Evolutionary conservation across 1,140 invertebrate genomes (phyloP).

Genomic region (Hypsibius dujardini): DNA sequence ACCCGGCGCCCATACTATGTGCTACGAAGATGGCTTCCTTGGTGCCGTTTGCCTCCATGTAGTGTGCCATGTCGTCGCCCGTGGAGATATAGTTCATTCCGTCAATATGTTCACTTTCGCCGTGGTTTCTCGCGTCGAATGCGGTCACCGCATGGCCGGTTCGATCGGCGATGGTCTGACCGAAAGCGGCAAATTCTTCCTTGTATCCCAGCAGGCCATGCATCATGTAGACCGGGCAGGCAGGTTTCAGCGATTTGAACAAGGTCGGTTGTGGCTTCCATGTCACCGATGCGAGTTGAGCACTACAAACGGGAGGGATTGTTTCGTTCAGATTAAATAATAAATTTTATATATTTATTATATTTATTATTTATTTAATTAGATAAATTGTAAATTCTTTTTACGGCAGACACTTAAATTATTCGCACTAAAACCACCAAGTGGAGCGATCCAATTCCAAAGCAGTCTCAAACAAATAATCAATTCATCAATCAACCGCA

Average conservation of each 20-base stretch:
- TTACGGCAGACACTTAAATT: too few relatives aligned
- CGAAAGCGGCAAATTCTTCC: not conserved
- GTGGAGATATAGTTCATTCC: slow-evolving; percentile 52
- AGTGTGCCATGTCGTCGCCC: slow-evolving; percentile 48
- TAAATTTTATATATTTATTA: too few relatives aligned
- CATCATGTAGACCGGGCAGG: slow-evolving; percentile 4
- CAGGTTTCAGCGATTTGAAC: not conserved
- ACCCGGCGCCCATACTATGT: slow-evolving; percentile 74
- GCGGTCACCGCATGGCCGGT: slow-evolving; percentile 41
- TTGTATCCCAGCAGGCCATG: slow-evolving; percentile 12
- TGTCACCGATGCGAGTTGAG: too few relatives aligned
- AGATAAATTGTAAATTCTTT: too few relatives aligned
- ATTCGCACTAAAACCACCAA: too few relatives aligned
- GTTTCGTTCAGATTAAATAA: too few relatives aligned
- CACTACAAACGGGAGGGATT: too few relatives aligned
- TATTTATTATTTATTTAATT: too few relatives aligned
- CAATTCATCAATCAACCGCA: too few relatives aligned
- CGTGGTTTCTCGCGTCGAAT: slow-evolving; percentile 74
- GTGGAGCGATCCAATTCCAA: too few relatives aligned
- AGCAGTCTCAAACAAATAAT: too few relatives aligned
- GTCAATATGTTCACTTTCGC: slow-evolving; percentile 57
- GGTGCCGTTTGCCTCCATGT: slow-evolving; percentile 45
- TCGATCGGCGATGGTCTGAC: not conserved
- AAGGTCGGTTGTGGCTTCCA: too few relatives aligned
- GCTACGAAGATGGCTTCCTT: slow-evolving; percentile 51